These are phyloP conservation scores for Sorex maritimensis DNA, from an alignment of 2,797 vertebrate genomes.

Conservation along the genomic window DNA sequence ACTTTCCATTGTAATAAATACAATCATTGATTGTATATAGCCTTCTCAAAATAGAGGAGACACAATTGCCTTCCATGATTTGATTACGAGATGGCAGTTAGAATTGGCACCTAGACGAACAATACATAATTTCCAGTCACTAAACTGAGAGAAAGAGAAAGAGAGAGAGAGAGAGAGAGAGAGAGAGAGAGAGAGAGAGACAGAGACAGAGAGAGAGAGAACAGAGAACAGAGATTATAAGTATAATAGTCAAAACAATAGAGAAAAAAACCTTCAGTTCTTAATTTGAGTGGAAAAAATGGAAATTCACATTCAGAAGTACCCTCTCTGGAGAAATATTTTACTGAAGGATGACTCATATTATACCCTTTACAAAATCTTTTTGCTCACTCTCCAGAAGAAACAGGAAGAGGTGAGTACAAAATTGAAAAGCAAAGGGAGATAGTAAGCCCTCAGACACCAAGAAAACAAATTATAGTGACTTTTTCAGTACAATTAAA, in stretches of 20 bases:
- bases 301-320: slow-evolving; percentile 75
- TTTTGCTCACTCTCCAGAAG: slow-evolving; percentile 76
- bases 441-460: slow-evolving; percentile 38
- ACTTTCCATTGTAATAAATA: slow-evolving; percentile 69
- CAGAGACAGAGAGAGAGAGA: neutral
- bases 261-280: slow-evolving; percentile 68
- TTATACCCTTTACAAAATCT: slow-evolving; percentile 76
- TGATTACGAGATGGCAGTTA: slow-evolving; percentile 73
- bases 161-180: neutral
- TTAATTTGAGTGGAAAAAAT: slow-evolving; percentile 66
- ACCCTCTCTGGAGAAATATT: slow-evolving; percentile 81
- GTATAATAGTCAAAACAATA: slow-evolving; percentile 70
- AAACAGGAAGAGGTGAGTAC: slow-evolving; percentile 66
- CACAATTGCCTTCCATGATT: slow-evolving; percentile 54
- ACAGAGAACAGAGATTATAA: slow-evolving; percentile 15
- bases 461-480: slow-evolving; percentile 68
- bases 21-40: slow-evolving; percentile 78
- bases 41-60: slow-evolving; percentile 64
- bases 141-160: slow-evolving; percentile 42
- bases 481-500: slow-evolving; percentile 69
- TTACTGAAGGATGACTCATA: slow-evolving; percentile 76
- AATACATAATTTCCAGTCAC: slow-evolving; percentile 77
- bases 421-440: slow-evolving; percentile 66
- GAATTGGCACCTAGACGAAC: slow-evolving; percentile 74
- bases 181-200: neutral